Percentiles rank a stretch among this genome's conserved stretches.
Evolutionary conservation across 2,888 invertebrate species (phyloP).

Genomic region (Mimas tiliae): DNA sequence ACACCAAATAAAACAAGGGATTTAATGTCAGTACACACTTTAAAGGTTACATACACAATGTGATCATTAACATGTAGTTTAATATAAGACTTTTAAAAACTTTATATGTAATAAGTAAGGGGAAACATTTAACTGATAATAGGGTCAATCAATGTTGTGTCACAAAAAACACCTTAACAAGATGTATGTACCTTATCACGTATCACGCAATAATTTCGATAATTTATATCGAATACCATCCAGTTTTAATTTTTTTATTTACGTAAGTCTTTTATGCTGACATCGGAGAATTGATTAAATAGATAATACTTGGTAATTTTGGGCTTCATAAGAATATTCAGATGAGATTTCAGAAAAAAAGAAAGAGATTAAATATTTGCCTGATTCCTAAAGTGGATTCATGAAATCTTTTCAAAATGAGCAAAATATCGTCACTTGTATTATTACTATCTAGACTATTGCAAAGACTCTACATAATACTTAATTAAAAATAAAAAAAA

Average conservation of each 20-base stretch:
- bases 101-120: background rate
- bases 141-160: constrained; percentile 2
- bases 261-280: background rate
- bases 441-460: no score
- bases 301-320: no score
- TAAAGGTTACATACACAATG: constrained; percentile 12
- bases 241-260: background rate
- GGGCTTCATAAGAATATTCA: no score
- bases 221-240: constrained; percentile 3
- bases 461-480: no score
- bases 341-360: no score
- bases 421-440: no score
- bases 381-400: no score
- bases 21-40: constrained; percentile 14
- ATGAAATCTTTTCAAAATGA: no score
- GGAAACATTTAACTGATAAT: background rate
- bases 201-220: constrained; percentile 2
- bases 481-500: no score
- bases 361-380: no score
- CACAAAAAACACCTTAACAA: constrained; percentile 1
- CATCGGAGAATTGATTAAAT: no score
- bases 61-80: constrained; percentile 3
- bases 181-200: constrained; percentile 1
- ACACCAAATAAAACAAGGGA: constrained; percentile 15
- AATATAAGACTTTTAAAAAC: background rate